These are phyloP conservation scores for Rhyacophila brunnea DNA, from an alignment of 1,140 invertebrate genomes.

Conservation along the genomic window DNA sequence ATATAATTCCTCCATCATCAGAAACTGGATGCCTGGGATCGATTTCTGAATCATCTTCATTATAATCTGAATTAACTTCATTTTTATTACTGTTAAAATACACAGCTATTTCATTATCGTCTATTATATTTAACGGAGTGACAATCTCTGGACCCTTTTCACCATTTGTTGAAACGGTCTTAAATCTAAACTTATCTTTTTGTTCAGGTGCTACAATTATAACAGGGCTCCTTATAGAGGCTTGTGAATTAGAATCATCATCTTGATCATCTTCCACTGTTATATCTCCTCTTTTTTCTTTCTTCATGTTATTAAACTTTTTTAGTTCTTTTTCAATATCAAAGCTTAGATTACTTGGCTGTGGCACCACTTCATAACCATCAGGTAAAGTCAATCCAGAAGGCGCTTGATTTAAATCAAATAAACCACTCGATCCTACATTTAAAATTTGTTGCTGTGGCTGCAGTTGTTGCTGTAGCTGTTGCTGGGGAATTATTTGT, in stretches of 20 bases:
- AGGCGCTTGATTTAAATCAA: conserved; percentile 41
- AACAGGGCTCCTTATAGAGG: conserved; percentile 43
- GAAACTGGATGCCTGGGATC: conserved; percentile 7
- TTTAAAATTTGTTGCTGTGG: conserved; percentile 6
- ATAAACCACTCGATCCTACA: neutral
- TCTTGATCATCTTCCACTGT: conserved; percentile 41
- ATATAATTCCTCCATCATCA: conserved; percentile 2
- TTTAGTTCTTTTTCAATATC: conserved; percentile 27
- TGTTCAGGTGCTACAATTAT: conserved; percentile 43
- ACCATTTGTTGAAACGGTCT: conserved; percentile 16
- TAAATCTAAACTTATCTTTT: conserved; percentile 35
- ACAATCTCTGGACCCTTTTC: conserved; percentile 32
- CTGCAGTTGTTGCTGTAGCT: conserved; percentile 18
- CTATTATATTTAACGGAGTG: conserved; percentile 42
- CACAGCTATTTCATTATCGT: conserved; percentile 56
- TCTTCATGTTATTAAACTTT: conserved; percentile 37
- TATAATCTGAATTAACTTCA: conserved; percentile 31
- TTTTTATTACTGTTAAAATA: conserved; percentile 48
- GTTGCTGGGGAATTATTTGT: conserved; percentile 20
- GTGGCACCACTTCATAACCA: conserved; percentile 31
- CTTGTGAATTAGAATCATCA: conserved; percentile 43
- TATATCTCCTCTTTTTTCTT: conserved; percentile 39
- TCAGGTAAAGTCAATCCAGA: conserved; percentile 40
- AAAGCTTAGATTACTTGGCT: conserved; percentile 32
- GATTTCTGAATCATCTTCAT: conserved; percentile 13